Conservation (phyloP, 1,140 invertebrate species). For the Tetraneura akinire region DNA sequence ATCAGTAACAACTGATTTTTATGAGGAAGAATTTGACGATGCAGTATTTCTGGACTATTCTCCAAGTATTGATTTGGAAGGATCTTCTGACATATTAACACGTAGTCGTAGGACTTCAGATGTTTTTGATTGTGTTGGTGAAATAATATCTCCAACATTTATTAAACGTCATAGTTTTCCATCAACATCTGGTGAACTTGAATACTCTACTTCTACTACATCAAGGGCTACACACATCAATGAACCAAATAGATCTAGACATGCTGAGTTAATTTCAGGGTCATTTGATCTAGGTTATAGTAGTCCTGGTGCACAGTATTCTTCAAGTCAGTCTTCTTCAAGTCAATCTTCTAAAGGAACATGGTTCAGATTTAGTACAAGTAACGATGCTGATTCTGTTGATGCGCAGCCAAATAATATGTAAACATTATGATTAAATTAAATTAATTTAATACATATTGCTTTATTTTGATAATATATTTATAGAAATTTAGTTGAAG, state of each 20-base stretch:
- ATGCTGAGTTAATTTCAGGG: not conserved
- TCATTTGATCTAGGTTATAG: conserved; percentile 38
- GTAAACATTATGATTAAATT: not conserved
- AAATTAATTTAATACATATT: not conserved
- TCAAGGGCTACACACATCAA: conserved; percentile 33
- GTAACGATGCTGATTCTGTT: conserved; percentile 38
- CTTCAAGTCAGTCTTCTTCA: not conserved
- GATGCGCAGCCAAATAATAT: conserved; percentile 26
- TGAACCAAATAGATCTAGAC: conserved; percentile 2
- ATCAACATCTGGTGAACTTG: conserved; percentile 15
- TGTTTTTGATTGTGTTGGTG: conserved; percentile 55
- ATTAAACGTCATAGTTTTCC: conserved; percentile 42
- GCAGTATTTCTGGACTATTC: conserved; percentile 53
- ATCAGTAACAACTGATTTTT: conserved; percentile 10
- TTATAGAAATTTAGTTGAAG: not conserved
- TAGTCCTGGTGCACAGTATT: conserved; percentile 36
- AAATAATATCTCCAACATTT: conserved; percentile 24
- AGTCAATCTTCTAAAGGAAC: not conserved
- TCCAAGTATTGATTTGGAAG: conserved; percentile 50
- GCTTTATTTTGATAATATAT: conserved; percentile 16
- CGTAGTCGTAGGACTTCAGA: conserved; percentile 54
- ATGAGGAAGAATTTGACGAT: conserved; percentile 39
- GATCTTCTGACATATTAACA: conserved; percentile 14
- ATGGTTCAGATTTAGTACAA: conserved; percentile 34
- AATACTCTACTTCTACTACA: not conserved